Conservation (phyloP, 1,140 invertebrate species). For the Lasioglossum albipes region DNA sequence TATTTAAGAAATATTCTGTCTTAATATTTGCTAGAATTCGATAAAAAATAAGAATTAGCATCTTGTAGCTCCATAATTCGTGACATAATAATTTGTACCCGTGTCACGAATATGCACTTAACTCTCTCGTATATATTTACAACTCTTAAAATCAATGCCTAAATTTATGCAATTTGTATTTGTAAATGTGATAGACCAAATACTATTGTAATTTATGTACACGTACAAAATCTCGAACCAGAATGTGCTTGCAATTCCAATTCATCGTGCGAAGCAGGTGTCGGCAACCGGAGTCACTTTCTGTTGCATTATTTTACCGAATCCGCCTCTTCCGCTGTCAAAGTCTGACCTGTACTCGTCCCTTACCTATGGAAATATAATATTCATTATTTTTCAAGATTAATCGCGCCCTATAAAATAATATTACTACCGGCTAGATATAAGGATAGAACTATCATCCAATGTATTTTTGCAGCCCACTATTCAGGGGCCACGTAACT, state of each 20-base stretch:
- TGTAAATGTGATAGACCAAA: conserved; percentile 1
- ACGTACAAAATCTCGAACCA: conserved; percentile 11
- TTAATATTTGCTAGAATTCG: background rate
- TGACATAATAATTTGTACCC: background rate
- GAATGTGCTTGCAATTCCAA: background rate
- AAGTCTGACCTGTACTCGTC: conserved; percentile 99
- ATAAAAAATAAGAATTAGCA: background rate
- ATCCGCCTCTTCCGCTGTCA: conserved; percentile 97
- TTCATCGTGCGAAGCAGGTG: conserved; percentile 62
- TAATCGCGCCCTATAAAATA: background rate
- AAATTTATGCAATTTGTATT: background rate
- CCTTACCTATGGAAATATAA: conserved; percentile 86
- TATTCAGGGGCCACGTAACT: too few species aligned
- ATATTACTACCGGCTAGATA: background rate
- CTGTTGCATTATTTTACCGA: conserved; percentile 95
- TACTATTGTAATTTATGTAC: conserved; percentile 8
- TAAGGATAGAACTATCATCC: too few species aligned
- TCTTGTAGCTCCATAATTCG: too few species aligned
- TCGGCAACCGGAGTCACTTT: conserved; percentile 82
- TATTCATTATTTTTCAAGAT: background rate
- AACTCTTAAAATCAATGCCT: background rate
- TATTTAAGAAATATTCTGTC: background rate
- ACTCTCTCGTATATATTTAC: background rate
- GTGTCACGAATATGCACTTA: background rate
- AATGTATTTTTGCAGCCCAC: too few species aligned